Conservation (phyloP, 2,113 vertebrate genomes). For the Anhinga rufa region DNA sequence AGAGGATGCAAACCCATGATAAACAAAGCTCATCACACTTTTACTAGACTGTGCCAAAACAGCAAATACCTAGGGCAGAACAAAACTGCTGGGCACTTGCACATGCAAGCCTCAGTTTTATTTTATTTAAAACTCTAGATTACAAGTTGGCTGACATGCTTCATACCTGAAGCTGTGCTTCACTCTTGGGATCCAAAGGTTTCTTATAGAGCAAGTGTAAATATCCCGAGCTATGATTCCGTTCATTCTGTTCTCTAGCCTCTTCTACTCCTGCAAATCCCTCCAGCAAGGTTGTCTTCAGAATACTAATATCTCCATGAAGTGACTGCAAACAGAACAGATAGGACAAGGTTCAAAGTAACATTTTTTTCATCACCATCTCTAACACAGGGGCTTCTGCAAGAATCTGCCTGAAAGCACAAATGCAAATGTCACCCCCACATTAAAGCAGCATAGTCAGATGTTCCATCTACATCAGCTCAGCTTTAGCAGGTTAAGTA, state of each 20-base stretch:
- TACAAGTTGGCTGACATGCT: background rate
- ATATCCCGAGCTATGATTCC: constrained; percentile 79
- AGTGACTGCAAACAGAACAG: constrained; percentile 78
- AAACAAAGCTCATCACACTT: background rate
- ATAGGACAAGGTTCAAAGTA: background rate
- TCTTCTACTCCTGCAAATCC: constrained; percentile 92
- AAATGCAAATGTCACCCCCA: background rate
- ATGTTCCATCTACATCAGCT: background rate
- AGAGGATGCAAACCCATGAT: background rate
- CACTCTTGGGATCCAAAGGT: constrained; percentile 91
- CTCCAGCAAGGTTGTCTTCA: constrained; percentile 91
- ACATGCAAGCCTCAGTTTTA: background rate
- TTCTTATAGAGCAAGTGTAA: constrained; percentile 90
- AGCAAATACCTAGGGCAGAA: background rate
- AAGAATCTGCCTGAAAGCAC: background rate
- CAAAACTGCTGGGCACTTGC: background rate
- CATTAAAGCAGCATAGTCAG: background rate
- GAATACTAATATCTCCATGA: constrained; percentile 86
- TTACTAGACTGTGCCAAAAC: background rate
- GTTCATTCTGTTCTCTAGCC: constrained; percentile 81
- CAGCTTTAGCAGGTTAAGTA: background rate
- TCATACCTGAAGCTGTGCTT: constrained; percentile 90
- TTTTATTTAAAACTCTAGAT: background rate
- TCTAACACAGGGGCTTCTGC: background rate
- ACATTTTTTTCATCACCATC: background rate